Evolutionary conservation across 2,113 vertebrate species (phyloP).

Genomic region (Chionodraco myersi): DNA sequence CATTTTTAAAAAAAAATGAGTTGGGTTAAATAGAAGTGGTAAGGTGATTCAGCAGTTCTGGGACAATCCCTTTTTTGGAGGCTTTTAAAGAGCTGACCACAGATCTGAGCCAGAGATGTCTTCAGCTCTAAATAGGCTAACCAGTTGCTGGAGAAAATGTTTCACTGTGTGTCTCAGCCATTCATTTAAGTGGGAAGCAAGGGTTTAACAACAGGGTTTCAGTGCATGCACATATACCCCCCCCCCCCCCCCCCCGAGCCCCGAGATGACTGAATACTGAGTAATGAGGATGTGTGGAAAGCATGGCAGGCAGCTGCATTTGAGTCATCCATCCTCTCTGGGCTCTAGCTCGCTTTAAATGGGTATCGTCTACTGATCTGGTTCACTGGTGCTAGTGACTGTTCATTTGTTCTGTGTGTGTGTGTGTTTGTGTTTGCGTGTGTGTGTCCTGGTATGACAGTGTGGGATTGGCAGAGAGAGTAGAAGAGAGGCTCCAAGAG

Average conservation of each 20-base stretch:
- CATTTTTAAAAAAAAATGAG: neutral
- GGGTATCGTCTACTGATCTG: slow-evolving; percentile 45
- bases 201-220: slow-evolving; percentile 59
- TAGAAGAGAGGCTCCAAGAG: slow-evolving; percentile 15
- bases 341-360: slow-evolving; percentile 42
- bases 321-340: slow-evolving; percentile 75
- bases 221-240: slow-evolving; percentile 15
- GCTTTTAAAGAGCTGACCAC: slow-evolving; percentile 12
- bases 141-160: slow-evolving; percentile 36
- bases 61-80: neutral
- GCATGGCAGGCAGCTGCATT: slow-evolving; percentile 75
- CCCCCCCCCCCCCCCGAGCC: slow-evolving; percentile 38
- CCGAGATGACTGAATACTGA: slow-evolving; percentile 70
- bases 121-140: slow-evolving; percentile 27
- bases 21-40: neutral
- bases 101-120: slow-evolving; percentile 30
- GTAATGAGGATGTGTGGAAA: slow-evolving; percentile 82
- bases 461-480: slow-evolving; percentile 11
- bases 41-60: neutral
- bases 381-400: slow-evolving; percentile 41
- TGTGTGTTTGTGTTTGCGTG: neutral
- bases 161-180: slow-evolving; percentile 33
- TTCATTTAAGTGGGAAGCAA: slow-evolving; percentile 25
- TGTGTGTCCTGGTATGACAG: neutral
- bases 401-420: slow-evolving; percentile 28